Evolutionary conservation across 2,113 vertebrate species (phyloP).

Genomic region (Plotosus lineatus): DNA sequence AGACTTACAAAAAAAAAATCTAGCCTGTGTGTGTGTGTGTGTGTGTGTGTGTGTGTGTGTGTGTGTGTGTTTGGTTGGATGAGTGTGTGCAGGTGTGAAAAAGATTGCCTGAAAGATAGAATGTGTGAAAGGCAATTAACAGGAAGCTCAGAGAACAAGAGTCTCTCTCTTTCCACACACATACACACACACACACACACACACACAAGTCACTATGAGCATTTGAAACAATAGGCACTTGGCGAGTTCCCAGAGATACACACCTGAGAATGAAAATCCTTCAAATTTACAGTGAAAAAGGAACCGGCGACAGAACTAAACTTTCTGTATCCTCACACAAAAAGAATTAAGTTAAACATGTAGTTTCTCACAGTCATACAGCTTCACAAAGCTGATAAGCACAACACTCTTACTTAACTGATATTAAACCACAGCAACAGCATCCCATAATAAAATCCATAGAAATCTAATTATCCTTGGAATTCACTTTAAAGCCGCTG

Average conservation of each 20-base stretch:
- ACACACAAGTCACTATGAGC: neutral
- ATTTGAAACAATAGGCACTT: constrained; percentile 26
- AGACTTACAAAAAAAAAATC: no score
- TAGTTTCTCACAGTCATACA: neutral
- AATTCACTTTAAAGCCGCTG: constrained; percentile 19
- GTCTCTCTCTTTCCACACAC: no score
- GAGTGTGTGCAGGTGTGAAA: constrained; percentile 65
- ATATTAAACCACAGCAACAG: constrained; percentile 38
- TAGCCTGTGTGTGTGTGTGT: constrained; percentile 10
- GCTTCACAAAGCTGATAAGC: constrained; percentile 13
- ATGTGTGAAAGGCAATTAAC: constrained; percentile 56
- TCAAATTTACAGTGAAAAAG: neutral
- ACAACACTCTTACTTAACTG: constrained; percentile 7
- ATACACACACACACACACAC: neutral
- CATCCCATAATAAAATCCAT: constrained; percentile 52
- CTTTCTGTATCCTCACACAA: neutral
- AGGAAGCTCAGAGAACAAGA: constrained; percentile 24
- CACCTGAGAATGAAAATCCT: neutral
- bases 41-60: constrained; percentile 22
- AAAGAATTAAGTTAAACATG: neutral
- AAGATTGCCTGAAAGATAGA: constrained; percentile 50
- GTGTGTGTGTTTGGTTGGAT: constrained; percentile 51
- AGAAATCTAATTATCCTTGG: constrained; percentile 45
- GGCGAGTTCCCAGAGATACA: constrained; percentile 2
- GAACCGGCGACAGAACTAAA: neutral